phyloP scores from a whole-genome alignment of 30 jellyfish, hydroid and myxozoan genomes.

The Turritopsis dohrnii region DNA sequence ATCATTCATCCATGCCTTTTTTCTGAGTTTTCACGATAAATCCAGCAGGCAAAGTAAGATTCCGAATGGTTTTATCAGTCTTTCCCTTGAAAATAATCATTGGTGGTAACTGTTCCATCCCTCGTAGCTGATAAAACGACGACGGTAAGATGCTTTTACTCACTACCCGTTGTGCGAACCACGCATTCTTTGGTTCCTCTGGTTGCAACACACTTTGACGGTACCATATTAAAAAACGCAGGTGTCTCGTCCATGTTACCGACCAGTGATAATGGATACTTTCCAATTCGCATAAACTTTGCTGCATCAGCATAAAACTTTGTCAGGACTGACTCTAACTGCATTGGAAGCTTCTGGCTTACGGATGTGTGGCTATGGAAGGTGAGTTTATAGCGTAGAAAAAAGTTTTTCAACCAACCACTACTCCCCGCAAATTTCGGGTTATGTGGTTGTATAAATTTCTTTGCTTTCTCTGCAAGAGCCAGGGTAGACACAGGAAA shows the following conservation, averaged over 20 bases:
- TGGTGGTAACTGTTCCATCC: constrained; percentile 3
- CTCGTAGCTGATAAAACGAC: constrained; percentile 8
- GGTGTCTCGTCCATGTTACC: no score
- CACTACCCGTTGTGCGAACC: constrained; percentile 9
- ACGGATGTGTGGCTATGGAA: constrained; percentile 12
- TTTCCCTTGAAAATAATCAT: constrained; percentile 1
- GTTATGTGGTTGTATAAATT: constrained; percentile 1
- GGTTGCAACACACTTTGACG: no score
- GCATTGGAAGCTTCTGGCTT: constrained; percentile 3
- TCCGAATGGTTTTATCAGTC: no score
- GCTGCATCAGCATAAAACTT: no score
- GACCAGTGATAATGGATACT: no score
- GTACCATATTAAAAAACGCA: no score
- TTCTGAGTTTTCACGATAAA: background rate
- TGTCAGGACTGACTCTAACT: background rate
- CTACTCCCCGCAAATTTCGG: background rate
- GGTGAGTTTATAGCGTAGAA: no score
- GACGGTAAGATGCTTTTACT: constrained; percentile 3
- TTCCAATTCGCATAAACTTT: no score
- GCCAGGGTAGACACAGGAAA: constrained; percentile 11
- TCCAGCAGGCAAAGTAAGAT: background rate
- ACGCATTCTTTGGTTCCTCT: no score
- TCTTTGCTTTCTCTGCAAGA: constrained; percentile 6
- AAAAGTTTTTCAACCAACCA: constrained; percentile 14
- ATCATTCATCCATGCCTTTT: constrained; percentile 6